phyloP scores from a whole-genome alignment of 2,113 vertebrate species.

The Raja brachyura region DNA sequence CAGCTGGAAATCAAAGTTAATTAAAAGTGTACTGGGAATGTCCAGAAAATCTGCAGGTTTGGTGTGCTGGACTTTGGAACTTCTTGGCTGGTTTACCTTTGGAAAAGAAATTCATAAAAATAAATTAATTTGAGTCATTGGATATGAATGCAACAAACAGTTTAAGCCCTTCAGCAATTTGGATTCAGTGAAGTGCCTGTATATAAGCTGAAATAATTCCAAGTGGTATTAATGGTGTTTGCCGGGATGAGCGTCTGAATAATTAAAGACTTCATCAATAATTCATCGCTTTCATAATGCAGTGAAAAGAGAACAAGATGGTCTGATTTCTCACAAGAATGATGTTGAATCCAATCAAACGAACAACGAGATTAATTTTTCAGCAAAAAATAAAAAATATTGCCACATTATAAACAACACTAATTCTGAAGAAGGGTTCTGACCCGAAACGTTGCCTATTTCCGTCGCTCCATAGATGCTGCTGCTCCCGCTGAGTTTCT shows the following conservation, averaged over 20 bases:
- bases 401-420: background rate
- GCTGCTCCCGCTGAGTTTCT: no score
- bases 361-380: background rate
- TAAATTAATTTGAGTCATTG: background rate
- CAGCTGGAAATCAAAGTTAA: no score
- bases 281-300: background rate
- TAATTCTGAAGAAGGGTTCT: no score
- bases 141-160: background rate
- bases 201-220: background rate
- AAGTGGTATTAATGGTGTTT: slow-evolving; percentile 5
- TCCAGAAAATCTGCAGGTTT: no score
- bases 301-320: background rate
- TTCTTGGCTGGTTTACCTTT: no score
- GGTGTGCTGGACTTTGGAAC: no score
- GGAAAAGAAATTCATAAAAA: background rate
- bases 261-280: slow-evolving; percentile 11
- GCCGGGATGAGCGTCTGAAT: background rate
- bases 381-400: background rate
- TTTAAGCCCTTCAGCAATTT: background rate
- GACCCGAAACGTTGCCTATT: no score
- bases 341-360: background rate
- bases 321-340: background rate
- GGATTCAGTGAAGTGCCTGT: background rate
- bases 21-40: no score
- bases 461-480: no score